Evolutionary conservation across 1,140 invertebrate species (phyloP), one percentile per base, ranked within the genome.

Genomic region (Helicoverpa armigera): DNA sequence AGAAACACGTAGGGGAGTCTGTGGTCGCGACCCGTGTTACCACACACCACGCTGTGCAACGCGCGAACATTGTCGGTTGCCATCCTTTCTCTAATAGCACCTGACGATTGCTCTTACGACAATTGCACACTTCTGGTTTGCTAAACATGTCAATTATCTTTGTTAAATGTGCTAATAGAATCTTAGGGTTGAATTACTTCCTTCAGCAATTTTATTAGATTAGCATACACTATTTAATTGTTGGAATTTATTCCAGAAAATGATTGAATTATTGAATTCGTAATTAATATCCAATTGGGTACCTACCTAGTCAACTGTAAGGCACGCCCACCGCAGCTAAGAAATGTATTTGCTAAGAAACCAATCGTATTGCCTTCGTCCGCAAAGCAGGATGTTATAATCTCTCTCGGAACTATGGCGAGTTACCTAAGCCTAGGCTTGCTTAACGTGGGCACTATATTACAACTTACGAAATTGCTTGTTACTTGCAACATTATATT

Each of bases 401-500:
- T 90, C 80, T 87, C 82, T 83, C 85, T 88, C 87, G 87, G 88
- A 90, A 90, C 86, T 82, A 85, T 87, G 82, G 81, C 75, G 77
- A 78, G 87, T 91, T 92, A 91, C 87, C 86, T 91, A 91, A 90
- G 87, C 63, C 84, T 86, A 61, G 81, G 84, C 85, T 89, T 90
- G 85, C 87, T 83, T 86, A 87, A 88, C 87, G 80, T 9, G 35
- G 35, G 35, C 80, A 81, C 79, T 83, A 86, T 81, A 85, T 72
- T 83, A 83, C 82, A 73, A 67, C 51, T 85, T 90, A 88, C 82
- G 86, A 90, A 91, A 89, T 88, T 79, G 72, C 73, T 79, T 43
- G 69, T 74, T 82, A 74, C 78, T 78, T 56, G 70, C 79, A 84
- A 83, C 78, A 70, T 81, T 48, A 83, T 82, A 83, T 85, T 76